phyloP scores from a whole-genome alignment of 2,888 invertebrate species.

The Lasioglossum lativentre region DNA sequence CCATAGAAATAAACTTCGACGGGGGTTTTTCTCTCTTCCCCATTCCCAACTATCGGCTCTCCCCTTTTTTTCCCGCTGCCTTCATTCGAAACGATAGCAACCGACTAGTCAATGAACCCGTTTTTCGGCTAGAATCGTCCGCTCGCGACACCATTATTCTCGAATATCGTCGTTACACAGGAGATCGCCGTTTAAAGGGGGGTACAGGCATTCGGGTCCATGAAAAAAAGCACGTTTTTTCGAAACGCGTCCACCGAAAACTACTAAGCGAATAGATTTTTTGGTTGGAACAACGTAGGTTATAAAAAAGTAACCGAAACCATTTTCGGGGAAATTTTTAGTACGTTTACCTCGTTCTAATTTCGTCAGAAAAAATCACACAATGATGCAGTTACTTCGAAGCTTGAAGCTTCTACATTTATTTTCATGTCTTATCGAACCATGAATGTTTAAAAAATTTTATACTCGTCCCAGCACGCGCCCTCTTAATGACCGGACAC shows the following conservation, averaged over 20 bases:
- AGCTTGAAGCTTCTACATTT: too few species aligned
- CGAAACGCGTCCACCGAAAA: not conserved
- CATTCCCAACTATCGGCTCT: not conserved
- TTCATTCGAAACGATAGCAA: conserved; percentile 10
- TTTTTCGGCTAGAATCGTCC: not conserved
- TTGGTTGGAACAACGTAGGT: not conserved
- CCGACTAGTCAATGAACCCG: not conserved
- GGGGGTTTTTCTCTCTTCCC: not conserved
- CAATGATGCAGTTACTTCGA: too few species aligned
- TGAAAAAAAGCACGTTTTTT: not conserved
- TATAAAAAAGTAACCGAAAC: too few species aligned
- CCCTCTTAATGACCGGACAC: not conserved
- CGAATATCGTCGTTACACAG: not conserved
- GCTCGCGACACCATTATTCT: not conserved
- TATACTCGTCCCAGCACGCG: not conserved
- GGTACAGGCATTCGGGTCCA: not conserved
- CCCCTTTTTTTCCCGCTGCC: not conserved
- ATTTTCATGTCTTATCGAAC: too few species aligned
- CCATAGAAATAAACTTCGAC: conserved; percentile 26
- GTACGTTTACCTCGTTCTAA: too few species aligned
- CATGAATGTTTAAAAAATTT: not conserved
- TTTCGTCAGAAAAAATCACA: too few species aligned
- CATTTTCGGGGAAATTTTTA: too few species aligned
- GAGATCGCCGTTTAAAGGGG: not conserved
- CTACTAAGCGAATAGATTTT: not conserved